Evolutionary conservation across 2,113 vertebrate genomes (phyloP).

Genomic region (Raja brachyura): DNA sequence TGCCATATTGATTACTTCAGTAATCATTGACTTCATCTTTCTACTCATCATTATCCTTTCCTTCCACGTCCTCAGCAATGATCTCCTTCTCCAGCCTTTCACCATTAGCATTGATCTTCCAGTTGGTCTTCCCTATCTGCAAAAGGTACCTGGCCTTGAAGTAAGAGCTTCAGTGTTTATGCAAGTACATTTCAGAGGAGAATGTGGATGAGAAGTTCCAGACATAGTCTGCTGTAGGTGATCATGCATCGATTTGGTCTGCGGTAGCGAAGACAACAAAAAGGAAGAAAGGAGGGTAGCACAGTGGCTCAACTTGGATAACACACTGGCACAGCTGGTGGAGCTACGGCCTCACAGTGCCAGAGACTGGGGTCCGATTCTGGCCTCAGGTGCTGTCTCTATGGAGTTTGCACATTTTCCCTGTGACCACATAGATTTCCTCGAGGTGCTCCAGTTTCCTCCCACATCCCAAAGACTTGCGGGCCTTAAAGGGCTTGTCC

Average conservation of each 20-base stretch:
- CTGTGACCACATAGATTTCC: too few relatives aligned
- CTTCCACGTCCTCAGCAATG: neutral
- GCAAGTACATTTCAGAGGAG: neutral
- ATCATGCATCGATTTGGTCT: neutral
- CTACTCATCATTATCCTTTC: neutral
- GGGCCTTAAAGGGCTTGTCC: too few relatives aligned
- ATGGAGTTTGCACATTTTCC: too few relatives aligned
- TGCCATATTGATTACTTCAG: neutral
- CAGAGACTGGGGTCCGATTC: too few relatives aligned
- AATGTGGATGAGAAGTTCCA: neutral
- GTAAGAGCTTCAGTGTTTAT: neutral
- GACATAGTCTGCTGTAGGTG: neutral
- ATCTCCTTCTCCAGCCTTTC: neutral
- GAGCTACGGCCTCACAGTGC: too few relatives aligned
- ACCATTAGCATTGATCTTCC: neutral
- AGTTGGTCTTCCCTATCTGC: neutral
- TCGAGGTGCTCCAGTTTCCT: too few relatives aligned
- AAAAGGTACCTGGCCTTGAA: neutral
- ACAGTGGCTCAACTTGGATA: too few relatives aligned
- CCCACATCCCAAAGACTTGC: too few relatives aligned
- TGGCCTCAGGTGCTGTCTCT: too few relatives aligned
- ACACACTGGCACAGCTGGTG: too few relatives aligned
- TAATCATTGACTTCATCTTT: neutral
- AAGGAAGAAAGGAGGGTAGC: too few relatives aligned
- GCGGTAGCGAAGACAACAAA: neutral